Evolutionary conservation across 1,140 invertebrate genomes (phyloP).

Genomic region (Littorina saxatilis): DNA sequence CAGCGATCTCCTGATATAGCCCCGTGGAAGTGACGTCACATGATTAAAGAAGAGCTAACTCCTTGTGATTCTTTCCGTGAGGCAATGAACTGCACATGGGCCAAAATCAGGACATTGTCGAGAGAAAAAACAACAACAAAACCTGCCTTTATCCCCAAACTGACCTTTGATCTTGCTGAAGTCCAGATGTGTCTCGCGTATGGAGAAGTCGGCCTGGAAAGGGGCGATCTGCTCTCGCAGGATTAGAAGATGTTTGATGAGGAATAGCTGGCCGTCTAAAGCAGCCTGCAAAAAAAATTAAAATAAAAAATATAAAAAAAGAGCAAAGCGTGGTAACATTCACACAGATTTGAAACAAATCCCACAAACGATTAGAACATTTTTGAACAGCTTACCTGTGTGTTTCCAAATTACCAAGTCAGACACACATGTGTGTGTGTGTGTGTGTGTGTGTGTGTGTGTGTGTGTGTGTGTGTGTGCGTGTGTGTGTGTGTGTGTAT

Average conservation of each 20-base stretch:
- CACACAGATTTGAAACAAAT: too few relatives aligned
- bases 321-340: not conserved
- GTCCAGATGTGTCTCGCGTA: conserved; percentile 93
- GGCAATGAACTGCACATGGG: too few relatives aligned
- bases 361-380: not conserved
- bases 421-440: too few relatives aligned
- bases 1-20: too few relatives aligned
- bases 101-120: not conserved
- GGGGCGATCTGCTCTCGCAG: conserved; percentile 98
- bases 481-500: too few relatives aligned
- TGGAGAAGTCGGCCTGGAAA: conserved; percentile 96
- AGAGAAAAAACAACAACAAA: conserved; percentile 24
- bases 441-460: too few relatives aligned
- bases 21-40: too few relatives aligned
- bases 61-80: too few relatives aligned
- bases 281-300: conserved; percentile 45
- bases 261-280: conserved; percentile 96
- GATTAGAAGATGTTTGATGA: conserved; percentile 98
- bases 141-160: not conserved
- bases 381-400: too few relatives aligned
- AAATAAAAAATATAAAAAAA: not conserved
- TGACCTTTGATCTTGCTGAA: conserved; percentile 82
- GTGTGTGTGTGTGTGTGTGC: too few relatives aligned
- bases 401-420: conserved; percentile 8
- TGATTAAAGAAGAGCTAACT: too few relatives aligned